These are phyloP conservation scores for Drosophila paulistorum DNA, from an alignment of 1,140 invertebrate species.

Conservation along the genomic window DNA sequence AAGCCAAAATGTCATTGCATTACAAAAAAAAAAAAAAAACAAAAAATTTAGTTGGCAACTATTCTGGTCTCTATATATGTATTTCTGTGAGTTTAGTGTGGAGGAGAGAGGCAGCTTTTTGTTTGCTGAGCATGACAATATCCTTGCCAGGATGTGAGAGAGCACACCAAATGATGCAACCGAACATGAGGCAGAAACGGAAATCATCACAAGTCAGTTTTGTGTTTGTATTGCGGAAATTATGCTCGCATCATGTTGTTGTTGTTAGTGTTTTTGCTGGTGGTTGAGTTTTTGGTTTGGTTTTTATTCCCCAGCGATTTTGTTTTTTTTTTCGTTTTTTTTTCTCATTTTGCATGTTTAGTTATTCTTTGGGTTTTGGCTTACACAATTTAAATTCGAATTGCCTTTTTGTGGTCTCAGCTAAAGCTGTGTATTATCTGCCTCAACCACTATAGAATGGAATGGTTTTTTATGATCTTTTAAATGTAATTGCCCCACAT, in stretches of 20 bases:
- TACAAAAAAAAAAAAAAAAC: neutral
- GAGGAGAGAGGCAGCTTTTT: neutral
- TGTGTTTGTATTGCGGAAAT: constrained; percentile 50
- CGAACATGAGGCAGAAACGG: constrained; percentile 29
- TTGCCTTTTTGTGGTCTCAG: constrained; percentile 33
- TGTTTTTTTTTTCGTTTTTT: neutral
- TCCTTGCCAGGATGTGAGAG: constrained; percentile 16
- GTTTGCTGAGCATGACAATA: constrained; percentile 9
- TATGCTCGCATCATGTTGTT: constrained; percentile 21
- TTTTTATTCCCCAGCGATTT: neutral
- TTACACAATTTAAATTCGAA: constrained; percentile 45
- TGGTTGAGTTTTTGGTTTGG: constrained; percentile 6
- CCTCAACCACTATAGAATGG: constrained; percentile 5
- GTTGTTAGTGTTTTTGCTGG: constrained; percentile 9
- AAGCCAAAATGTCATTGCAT: constrained; percentile 4
- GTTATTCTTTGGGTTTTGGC: constrained; percentile 33
- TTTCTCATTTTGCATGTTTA: constrained; percentile 21
- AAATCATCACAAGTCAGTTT: constrained; percentile 55
- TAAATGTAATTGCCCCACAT: constrained; percentile 74
- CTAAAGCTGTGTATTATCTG: constrained; percentile 49
- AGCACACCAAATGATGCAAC: constrained; percentile 21
- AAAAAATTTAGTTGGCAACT: constrained; percentile 5
- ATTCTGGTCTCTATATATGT: neutral
- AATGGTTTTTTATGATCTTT: constrained; percentile 62
- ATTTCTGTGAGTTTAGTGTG: neutral